Evolutionary conservation across 2,797 vertebrate species (phyloP).

Genomic region (Molossus alvarezi): DNA sequence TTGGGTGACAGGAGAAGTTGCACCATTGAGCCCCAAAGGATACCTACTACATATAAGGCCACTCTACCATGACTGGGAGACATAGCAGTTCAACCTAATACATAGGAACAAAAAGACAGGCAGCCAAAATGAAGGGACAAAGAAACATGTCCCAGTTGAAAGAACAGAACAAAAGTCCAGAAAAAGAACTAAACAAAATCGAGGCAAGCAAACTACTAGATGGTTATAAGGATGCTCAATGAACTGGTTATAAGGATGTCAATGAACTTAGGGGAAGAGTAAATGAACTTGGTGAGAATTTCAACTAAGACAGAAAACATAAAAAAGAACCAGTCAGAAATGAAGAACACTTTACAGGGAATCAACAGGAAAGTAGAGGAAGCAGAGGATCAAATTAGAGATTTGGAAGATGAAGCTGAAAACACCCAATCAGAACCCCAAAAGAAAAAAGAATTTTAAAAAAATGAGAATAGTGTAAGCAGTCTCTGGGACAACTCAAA

Average conservation of each 20-base stretch:
- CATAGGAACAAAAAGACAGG: not conserved
- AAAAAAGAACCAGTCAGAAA: not conserved
- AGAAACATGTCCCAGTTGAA: not conserved
- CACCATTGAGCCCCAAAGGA: not conserved
- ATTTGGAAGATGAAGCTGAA: not conserved
- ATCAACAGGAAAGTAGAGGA: not conserved
- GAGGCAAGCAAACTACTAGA: not conserved
- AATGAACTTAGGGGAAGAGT: not conserved
- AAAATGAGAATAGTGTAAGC: not conserved
- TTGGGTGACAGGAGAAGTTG: not conserved
- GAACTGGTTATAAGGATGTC: not conserved
- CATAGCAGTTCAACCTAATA: not conserved
- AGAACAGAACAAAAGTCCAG: not conserved
- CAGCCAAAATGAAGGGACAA: not conserved
- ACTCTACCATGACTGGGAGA: not conserved
- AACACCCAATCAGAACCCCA: not conserved
- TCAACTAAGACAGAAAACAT: not conserved
- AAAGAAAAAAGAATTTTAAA: not conserved
- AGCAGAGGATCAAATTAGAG: not conserved
- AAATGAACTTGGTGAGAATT: not conserved
- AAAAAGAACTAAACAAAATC: not conserved
- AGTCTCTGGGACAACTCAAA: not conserved
- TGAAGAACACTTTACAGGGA: not conserved
- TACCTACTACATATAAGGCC: not conserved
- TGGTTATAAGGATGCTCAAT: not conserved